Evolutionary conservation across 2,113 vertebrate species (phyloP).

Genomic region (Oxyura jamaicensis): DNA sequence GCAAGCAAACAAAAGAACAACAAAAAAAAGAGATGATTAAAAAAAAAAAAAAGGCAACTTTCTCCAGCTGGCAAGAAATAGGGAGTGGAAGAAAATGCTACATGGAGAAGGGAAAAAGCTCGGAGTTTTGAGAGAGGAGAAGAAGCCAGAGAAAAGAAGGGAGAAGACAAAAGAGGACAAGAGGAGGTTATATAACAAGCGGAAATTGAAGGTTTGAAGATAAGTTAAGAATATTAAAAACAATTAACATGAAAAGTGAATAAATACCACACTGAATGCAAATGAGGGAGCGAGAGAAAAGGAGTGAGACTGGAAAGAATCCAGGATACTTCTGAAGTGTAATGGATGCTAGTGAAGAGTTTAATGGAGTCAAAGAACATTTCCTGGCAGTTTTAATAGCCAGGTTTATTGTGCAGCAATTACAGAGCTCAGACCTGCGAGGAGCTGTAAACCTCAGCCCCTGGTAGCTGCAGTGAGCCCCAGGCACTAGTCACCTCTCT

Average conservation of each 20-base stretch:
- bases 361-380: background rate
- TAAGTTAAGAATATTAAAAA: constrained; percentile 9
- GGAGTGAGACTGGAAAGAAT: background rate
- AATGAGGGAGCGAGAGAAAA: background rate
- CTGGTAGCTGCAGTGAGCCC: background rate
- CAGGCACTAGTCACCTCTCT: background rate
- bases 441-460: background rate
- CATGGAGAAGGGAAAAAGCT: background rate
- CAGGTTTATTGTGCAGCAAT: background rate
- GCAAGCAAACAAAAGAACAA: background rate
- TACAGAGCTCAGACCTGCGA: background rate
- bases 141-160: background rate
- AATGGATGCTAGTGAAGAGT: background rate
- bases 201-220: constrained; percentile 1
- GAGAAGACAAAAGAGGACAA: background rate
- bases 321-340: background rate
- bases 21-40: background rate
- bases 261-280: background rate
- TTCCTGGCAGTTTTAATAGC: background rate
- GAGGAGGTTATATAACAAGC: background rate
- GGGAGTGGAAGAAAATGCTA: background rate
- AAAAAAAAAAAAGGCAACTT: background rate
- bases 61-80: background rate
- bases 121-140: background rate
- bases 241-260: constrained; percentile 12